Evolutionary conservation across 2,113 vertebrate species (phyloP).

Genomic region (Passer montanus): DNA sequence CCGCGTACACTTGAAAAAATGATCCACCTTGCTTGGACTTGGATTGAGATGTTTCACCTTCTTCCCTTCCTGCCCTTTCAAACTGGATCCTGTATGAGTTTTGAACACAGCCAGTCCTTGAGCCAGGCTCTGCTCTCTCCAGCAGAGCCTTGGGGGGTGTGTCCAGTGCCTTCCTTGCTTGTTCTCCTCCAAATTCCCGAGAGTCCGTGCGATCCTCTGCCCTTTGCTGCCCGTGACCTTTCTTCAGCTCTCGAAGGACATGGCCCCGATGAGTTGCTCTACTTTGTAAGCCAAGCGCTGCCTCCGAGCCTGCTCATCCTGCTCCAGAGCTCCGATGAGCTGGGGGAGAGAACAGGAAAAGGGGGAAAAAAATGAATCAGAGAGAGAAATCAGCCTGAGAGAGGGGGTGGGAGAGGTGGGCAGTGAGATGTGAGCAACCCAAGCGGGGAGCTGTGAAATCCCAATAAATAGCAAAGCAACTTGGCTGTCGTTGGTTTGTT

Average conservation of each 20-base stretch:
- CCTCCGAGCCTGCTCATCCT: conserved; percentile 92
- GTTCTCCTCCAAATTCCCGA: conserved; percentile 29
- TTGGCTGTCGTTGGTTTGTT: rapidly evolving
- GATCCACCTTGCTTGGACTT: background rate
- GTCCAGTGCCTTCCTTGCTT: conserved; percentile 34
- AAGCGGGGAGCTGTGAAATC: background rate
- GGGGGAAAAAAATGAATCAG: background rate
- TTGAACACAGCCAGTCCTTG: conserved; percentile 10
- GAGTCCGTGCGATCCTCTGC: conserved; percentile 39
- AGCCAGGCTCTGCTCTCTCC: background rate
- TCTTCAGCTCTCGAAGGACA: conserved; percentile 96
- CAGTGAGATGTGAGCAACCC: background rate
- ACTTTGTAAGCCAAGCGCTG: conserved; percentile 95
- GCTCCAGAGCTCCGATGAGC: conserved; percentile 92
- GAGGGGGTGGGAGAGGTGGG: background rate
- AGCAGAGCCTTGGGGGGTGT: background rate
- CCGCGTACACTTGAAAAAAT: background rate
- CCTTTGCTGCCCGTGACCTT: conserved; percentile 25
- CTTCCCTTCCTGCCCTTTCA: background rate
- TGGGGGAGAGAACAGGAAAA: conserved; percentile 38
- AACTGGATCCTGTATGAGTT: background rate
- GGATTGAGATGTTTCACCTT: background rate
- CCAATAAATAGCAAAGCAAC: background rate
- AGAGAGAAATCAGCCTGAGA: background rate
- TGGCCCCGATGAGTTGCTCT: conserved; percentile 92